Evolutionary conservation across 1,140 invertebrate species (phyloP).

Genomic region (Drosophila aff.): DNA sequence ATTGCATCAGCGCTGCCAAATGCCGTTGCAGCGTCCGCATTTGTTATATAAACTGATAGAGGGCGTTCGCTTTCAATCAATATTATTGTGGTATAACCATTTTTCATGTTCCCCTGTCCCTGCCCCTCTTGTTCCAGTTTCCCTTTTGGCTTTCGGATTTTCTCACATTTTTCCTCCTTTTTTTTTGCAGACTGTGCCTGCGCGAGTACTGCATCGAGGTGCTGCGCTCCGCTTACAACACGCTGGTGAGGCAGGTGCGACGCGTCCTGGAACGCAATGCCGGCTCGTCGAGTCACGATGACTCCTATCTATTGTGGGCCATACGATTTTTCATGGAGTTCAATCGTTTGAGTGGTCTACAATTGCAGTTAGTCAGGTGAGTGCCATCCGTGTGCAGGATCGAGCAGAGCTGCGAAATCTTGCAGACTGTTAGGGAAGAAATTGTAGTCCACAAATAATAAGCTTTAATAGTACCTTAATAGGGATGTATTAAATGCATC

Average conservation of each 20-base stretch:
- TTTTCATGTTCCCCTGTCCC: constrained; percentile 61
- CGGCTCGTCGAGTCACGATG: constrained; percentile 89
- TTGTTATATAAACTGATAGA: constrained; percentile 64
- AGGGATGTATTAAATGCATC: background rate
- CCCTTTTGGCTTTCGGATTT: constrained; percentile 27
- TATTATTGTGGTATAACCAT: constrained; percentile 82
- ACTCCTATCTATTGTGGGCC: constrained; percentile 97
- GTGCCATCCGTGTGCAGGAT: constrained; percentile 32
- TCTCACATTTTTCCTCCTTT: constrained; percentile 16
- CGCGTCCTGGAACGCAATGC: constrained; percentile 84
- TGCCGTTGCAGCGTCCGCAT: constrained; percentile 66
- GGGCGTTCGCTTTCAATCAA: constrained; percentile 77
- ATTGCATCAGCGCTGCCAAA: constrained; percentile 77
- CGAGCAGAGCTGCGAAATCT: background rate
- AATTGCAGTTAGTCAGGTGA: constrained; percentile 95
- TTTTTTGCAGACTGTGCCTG: constrained; percentile 89
- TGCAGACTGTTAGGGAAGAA: background rate
- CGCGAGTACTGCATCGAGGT: constrained; percentile 98
- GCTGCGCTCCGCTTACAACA: constrained; percentile 95
- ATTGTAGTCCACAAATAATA: background rate
- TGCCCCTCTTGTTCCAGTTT: constrained; percentile 3
- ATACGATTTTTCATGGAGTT: constrained; percentile 99
- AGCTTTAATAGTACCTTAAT: no score
- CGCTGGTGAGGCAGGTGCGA: constrained; percentile 83
- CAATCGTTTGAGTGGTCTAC: constrained; percentile 93